These are phyloP conservation scores for Telmatherina bonti DNA, from an alignment of 2,797 vertebrate species.

Conservation along the genomic window DNA sequence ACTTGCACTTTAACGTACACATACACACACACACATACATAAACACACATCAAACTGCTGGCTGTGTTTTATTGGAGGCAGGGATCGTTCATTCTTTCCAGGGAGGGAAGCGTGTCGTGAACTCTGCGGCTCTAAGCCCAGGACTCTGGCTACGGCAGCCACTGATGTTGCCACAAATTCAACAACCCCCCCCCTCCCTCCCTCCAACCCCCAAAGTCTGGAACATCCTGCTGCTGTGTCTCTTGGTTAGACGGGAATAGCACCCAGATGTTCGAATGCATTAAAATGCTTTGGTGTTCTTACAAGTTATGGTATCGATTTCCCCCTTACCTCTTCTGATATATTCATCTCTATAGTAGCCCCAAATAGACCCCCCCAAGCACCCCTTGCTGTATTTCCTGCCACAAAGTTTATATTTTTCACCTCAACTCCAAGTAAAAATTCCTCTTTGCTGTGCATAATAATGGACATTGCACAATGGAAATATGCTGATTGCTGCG, in stretches of 20 bases:
- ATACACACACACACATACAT: conserved; percentile 48
- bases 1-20: conserved; percentile 64
- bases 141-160: conserved; percentile 59
- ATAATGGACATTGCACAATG: background rate
- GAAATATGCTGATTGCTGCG: background rate
- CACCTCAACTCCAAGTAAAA: conserved; percentile 12
- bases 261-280: conserved; percentile 73
- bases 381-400: conserved; percentile 33
- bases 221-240: conserved; percentile 69
- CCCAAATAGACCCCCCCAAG: conserved; percentile 28
- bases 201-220: conserved; percentile 22
- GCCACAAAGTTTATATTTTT: conserved; percentile 30
- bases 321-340: conserved; percentile 44
- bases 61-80: conserved; percentile 68
- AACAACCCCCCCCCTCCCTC: conserved; percentile 32
- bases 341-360: conserved; percentile 46
- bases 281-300: conserved; percentile 56
- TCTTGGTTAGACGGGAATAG: conserved; percentile 64
- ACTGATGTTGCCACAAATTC: conserved; percentile 67
- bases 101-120: conserved; percentile 70
- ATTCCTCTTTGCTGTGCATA: conserved; percentile 15
- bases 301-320: conserved; percentile 54
- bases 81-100: conserved; percentile 80
- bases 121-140: conserved; percentile 67
- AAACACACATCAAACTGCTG: conserved; percentile 67